phyloP scores from a whole-genome alignment of 2,797 vertebrate genomes.

The Crax fasciolata region DNA sequence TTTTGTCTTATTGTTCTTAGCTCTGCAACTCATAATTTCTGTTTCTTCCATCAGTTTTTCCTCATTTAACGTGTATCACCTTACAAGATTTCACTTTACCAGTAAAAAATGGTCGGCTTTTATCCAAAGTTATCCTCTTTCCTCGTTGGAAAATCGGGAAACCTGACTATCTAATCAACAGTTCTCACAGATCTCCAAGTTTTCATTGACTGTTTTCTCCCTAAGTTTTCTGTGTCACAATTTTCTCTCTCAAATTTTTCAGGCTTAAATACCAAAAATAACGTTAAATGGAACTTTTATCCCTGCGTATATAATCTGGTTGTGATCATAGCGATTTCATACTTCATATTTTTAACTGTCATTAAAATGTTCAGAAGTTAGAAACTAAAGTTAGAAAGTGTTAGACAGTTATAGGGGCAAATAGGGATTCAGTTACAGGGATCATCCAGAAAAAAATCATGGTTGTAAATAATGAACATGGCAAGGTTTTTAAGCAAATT shows the following conservation, averaged over 20 bases:
- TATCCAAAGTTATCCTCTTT: constrained; percentile 5
- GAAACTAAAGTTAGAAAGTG: background rate
- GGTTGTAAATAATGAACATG: background rate
- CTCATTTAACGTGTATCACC: background rate
- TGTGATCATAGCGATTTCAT: background rate
- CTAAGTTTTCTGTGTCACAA: background rate
- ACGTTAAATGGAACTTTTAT: background rate
- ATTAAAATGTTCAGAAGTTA: background rate
- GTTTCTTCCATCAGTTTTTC: background rate
- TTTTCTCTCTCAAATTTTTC: background rate
- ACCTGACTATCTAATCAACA: background rate
- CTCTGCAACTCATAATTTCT: background rate
- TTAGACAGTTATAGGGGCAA: background rate
- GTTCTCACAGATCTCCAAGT: background rate
- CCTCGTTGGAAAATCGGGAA: background rate
- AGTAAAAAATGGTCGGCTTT: background rate
- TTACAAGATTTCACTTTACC: background rate
- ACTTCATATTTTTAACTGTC: background rate
- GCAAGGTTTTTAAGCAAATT: background rate
- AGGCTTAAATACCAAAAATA: background rate
- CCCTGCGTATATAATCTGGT: background rate
- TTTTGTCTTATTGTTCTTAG: background rate
- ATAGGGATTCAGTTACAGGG: background rate
- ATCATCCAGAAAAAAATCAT: background rate
- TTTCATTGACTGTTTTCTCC: constrained; percentile 4